Conservation (phyloP, 2,888 invertebrate species). For the Melinaea marsaeus region DNA sequence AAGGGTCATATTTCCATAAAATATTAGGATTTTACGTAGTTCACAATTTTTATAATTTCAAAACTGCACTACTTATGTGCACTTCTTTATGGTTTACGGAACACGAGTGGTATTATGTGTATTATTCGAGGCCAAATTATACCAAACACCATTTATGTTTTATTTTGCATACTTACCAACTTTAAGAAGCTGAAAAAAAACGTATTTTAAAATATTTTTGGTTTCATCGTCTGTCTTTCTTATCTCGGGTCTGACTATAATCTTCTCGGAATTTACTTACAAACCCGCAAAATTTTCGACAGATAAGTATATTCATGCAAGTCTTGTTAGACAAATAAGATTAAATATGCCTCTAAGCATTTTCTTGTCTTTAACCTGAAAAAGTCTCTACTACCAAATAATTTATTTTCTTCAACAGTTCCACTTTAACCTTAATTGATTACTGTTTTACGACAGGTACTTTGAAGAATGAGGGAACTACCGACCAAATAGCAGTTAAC, state of each 20-base stretch:
- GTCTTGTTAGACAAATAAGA: slow-evolving; percentile 21
- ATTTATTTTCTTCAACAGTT: background rate
- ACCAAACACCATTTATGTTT: background rate
- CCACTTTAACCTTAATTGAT: slow-evolving; percentile 4
- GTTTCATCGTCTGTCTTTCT: slow-evolving; percentile 30
- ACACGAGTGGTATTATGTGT: slow-evolving; percentile 18
- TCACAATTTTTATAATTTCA: slow-evolving; percentile 3
- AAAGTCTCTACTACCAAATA: background rate
- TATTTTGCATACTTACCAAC: no score
- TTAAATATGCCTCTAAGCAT: no score
- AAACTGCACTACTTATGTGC: slow-evolving; percentile 15
- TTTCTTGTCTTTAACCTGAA: background rate
- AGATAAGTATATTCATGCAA: slow-evolving; percentile 27
- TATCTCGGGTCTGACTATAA: slow-evolving; percentile 39
- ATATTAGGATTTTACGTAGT: no score
- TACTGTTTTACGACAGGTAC: slow-evolving; percentile 9
- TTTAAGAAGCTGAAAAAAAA: no score
- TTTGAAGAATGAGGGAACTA: slow-evolving; percentile 13
- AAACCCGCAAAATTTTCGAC: slow-evolving; percentile 39
- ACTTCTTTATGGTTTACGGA: slow-evolving; percentile 13
- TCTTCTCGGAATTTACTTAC: slow-evolving; percentile 43
- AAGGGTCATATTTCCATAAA: background rate
- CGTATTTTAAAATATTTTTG: no score
- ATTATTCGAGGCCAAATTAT: slow-evolving; percentile 10
- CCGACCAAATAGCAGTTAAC: slow-evolving; percentile 9